Percentiles rank a stretch among this genome's conserved stretches.
phyloP scores from a whole-genome alignment of 2,888 invertebrate species.

The Thecocarcelia acutangulata region DNA sequence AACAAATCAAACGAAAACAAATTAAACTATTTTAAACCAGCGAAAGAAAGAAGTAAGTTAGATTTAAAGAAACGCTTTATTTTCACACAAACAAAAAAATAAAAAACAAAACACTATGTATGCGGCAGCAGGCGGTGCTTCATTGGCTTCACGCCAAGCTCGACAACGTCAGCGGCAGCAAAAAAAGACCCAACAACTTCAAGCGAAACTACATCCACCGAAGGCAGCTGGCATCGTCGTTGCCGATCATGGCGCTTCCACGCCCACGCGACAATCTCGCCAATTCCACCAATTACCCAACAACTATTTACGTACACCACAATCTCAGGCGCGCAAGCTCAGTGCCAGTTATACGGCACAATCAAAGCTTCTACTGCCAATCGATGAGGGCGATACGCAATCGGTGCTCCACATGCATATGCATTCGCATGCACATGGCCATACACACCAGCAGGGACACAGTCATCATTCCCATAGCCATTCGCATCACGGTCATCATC shows the following conservation, averaged over 20 bases:
- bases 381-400: conserved; percentile 79
- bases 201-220: conserved; percentile 83
- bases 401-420: conserved; percentile 75
- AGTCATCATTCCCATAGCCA: conserved; percentile 71
- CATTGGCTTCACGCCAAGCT: conserved; percentile 91
- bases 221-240: conserved; percentile 76
- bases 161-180: conserved; percentile 84
- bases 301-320: conserved; percentile 81
- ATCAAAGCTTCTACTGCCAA: conserved; percentile 81
- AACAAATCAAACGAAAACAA: neutral
- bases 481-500: conserved; percentile 68
- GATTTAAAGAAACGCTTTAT: conserved; percentile 28
- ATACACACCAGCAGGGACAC: conserved; percentile 61
- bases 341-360: conserved; percentile 81
- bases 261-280: conserved; percentile 81
- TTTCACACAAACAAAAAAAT: neutral
- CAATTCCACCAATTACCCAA: conserved; percentile 84
- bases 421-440: conserved; percentile 75
- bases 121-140: conserved; percentile 94
- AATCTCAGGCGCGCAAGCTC: conserved; percentile 79
- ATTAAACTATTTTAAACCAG: neutral
- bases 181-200: conserved; percentile 81
- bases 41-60: conserved; percentile 38
- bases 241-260: conserved; percentile 77
- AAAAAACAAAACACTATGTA: conserved; percentile 84